Conservation (phyloP, 64 coral and sea anemone genomes). For the Stichodactyla helianthus region DNA sequence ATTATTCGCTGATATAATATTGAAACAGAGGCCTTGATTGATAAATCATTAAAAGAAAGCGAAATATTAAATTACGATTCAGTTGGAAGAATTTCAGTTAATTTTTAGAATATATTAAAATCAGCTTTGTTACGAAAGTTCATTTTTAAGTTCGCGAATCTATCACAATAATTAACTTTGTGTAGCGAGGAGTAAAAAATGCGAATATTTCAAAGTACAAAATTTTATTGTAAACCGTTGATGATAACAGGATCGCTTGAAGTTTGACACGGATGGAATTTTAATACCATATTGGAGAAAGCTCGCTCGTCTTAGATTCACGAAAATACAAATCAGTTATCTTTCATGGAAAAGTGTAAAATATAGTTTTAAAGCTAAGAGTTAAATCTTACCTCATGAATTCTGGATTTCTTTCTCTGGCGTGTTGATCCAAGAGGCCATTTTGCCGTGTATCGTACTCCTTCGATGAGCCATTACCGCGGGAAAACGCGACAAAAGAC, state of each 20-base stretch:
- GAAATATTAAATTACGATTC: constrained; percentile 4
- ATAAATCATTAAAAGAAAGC: background rate
- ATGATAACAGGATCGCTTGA: background rate
- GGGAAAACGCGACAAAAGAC: background rate
- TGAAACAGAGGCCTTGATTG: background rate
- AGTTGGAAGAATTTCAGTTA: too few relatives aligned
- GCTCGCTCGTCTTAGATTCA: background rate
- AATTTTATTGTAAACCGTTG: background rate
- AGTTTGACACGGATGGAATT: background rate
- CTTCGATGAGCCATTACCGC: background rate
- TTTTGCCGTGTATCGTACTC: background rate
- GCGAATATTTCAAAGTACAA: background rate
- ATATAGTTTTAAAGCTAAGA: background rate
- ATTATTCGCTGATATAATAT: background rate
- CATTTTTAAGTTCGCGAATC: background rate
- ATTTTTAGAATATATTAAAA: background rate
- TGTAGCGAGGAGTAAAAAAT: background rate
- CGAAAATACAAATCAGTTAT: background rate
- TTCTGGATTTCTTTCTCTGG: background rate
- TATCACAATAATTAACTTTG: background rate
- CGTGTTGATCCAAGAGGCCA: background rate
- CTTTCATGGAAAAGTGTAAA: background rate
- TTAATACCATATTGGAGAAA: background rate
- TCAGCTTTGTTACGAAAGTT: background rate
- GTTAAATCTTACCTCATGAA: background rate